A percentile compares a stretch with the other conserved stretches of the same genome.
phyloP scores from a whole-genome alignment of 2,888 invertebrate species.

The Baronia brevicornis region DNA sequence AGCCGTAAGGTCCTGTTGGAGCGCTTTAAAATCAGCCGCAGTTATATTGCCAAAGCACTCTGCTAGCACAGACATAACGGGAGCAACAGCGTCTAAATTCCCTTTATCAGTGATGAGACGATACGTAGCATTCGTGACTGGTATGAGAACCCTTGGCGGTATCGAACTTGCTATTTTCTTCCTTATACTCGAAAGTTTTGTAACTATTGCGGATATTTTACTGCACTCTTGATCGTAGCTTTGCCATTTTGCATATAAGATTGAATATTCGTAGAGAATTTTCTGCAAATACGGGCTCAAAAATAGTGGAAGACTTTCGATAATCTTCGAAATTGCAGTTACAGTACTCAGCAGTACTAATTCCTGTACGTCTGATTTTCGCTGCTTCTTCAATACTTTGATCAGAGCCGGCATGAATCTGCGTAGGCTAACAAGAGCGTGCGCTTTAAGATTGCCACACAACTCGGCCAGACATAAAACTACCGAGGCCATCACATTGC shows the following conservation, averaged over 20 bases:
- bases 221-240: conserved; percentile 59
- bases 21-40: conserved; percentile 77
- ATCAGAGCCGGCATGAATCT: conserved; percentile 86
- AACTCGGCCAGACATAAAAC: conserved; percentile 87
- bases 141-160: conserved; percentile 84
- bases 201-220: conserved; percentile 70
- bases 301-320: conserved; percentile 88
- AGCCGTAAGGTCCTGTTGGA: conserved; percentile 80
- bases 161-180: conserved; percentile 81
- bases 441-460: conserved; percentile 82
- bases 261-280: conserved; percentile 78
- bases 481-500: conserved; percentile 82
- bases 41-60: conserved; percentile 81
- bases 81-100: conserved; percentile 77
- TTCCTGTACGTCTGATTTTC: conserved; percentile 76
- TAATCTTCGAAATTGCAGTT: conserved; percentile 86
- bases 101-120: conserved; percentile 74
- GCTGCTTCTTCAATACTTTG: conserved; percentile 77
- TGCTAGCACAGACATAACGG: conserved; percentile 84
- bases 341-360: conserved; percentile 82
- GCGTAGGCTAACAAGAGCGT: conserved; percentile 83
- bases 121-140: conserved; percentile 81
- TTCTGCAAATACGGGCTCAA: conserved; percentile 89
- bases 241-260: conserved; percentile 72
- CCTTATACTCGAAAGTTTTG: conserved; percentile 77